Percentiles rank a stretch among this genome's conserved stretches.
These are phyloP conservation scores for Pangasianodon gigas DNA, from an alignment of 2,113 vertebrate genomes.

Conservation along the genomic window DNA sequence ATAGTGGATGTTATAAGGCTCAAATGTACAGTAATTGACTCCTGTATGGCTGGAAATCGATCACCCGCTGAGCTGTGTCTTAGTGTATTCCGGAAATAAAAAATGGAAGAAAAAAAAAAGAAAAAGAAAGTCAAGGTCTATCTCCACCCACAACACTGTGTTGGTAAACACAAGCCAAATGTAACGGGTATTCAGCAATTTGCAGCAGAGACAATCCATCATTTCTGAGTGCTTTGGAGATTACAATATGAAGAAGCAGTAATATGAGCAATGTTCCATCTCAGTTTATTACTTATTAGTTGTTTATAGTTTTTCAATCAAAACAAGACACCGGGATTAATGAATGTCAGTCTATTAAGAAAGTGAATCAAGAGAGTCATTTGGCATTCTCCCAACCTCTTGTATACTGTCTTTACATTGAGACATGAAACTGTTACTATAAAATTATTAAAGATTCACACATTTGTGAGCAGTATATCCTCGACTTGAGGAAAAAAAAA, in stretches of 20 bases:
- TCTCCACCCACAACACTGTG: not conserved
- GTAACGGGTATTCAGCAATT: not conserved
- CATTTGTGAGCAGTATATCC: not conserved
- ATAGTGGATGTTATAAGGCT: conserved; percentile 45
- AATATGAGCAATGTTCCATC: conserved; percentile 26
- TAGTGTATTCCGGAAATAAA: conserved; percentile 1
- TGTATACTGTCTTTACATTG: not conserved
- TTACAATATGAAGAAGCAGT: conserved; percentile 19
- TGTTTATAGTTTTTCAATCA: conserved; percentile 21
- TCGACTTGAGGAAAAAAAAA: not conserved
- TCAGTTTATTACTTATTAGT: conserved; percentile 13
- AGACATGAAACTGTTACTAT: not conserved
- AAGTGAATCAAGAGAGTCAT: not conserved
- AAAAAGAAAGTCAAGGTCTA: not conserved
- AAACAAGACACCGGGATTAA: conserved; percentile 8
- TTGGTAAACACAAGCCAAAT: conserved; percentile 23
- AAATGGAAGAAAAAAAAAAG: not conserved
- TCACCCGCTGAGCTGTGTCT: conserved; percentile 29
- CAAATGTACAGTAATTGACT: conserved; percentile 39
- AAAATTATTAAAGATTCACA: not conserved
- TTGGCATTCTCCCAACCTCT: conserved; percentile 12
- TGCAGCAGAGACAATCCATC: not conserved
- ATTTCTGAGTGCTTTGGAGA: not conserved
- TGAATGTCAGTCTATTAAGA: conserved; percentile 33
- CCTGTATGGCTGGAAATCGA: conserved; percentile 14